These are phyloP conservation scores for Sylvilagus floridanus DNA, from an alignment of 2,797 vertebrate genomes.

Conservation along the genomic window DNA sequence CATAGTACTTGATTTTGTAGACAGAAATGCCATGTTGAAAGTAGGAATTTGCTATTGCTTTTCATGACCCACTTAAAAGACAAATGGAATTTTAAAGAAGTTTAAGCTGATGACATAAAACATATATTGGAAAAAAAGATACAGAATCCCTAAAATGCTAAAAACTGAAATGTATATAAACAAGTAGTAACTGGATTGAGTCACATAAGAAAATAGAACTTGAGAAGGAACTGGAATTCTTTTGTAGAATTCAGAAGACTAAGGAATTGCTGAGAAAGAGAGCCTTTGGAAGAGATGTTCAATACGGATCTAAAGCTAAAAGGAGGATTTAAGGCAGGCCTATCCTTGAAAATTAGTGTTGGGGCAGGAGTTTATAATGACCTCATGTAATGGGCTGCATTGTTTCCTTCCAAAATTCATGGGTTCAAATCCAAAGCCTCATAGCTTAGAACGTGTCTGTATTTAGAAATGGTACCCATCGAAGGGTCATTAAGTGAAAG, in stretches of 20 bases:
- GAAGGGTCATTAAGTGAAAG: not conserved
- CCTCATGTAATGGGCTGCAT: not conserved
- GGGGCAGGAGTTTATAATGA: not conserved
- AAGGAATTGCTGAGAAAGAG: not conserved
- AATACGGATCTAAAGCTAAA: not conserved
- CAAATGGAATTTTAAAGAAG: not conserved
- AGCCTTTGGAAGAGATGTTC: not conserved
- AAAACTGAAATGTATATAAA: not conserved
- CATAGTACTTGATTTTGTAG: not conserved
- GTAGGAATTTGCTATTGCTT: not conserved
- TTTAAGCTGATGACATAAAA: not conserved
- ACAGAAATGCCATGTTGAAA: not conserved
- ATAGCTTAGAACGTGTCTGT: not conserved
- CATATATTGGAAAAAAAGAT: not conserved
- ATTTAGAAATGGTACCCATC: not conserved
- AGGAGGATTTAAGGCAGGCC: not conserved
- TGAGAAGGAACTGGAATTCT: not conserved
- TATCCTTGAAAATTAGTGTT: too few species aligned
- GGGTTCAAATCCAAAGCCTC: not conserved
- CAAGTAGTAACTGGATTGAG: not conserved
- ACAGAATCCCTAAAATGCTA: not conserved
- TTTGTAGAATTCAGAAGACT: not conserved
- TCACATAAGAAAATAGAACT: not conserved
- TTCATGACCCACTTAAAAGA: not conserved
- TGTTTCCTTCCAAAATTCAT: not conserved